Base-by-base conservation (phyloP, 2,888 invertebrate species). In the Megalurothrips usitatus region DNA sequence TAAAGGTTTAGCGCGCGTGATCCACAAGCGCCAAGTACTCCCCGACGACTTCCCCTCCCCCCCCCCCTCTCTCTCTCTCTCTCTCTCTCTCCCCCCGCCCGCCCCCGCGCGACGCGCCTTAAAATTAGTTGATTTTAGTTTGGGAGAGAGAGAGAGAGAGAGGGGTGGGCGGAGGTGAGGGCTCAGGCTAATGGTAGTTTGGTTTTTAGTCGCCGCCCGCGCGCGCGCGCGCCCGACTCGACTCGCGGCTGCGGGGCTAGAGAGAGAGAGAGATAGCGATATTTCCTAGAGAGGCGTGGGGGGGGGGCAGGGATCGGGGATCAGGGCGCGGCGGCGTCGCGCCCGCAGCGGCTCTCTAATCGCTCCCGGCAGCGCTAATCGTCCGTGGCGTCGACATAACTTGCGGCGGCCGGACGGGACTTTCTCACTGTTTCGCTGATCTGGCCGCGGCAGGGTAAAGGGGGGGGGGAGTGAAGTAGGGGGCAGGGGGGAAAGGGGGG, bases 71-170 rank as follows among this genome's bases (percentile, higher is more conserved):
- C 52, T 17, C 52, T 17, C 14, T 17, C 52, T 17, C 52, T 12
- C 52, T 17, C 52, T n/a, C n/a, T 17, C 14, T 17, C 52, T 8
- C 52, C 14, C 52, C 52, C 3, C 52, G 52, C 52, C 52, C 52
- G 52, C 52, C 52, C n/a, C 63, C n/a, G 19, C 19, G 23, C 68
- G 68, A n/a, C 68, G 9, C 68, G 68, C 68, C 68, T 75, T 75
- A 75, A 75, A 75, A 75, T 75, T 75, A 75, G 68, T 75, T 75
- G 68, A 75, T 75, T 75, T 75, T 75, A 75, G 68, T 75, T 75
- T 75, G 68, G 68, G 26, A 26, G 68, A 75, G 58, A 19, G 52
- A 3, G 52, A n/a, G 12, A n/a, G 19, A 0, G 68, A 9, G 23
- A 26, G 68, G 68, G 68, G n/a, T n/a, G n/a, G 68, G 68, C 23